Base-by-base conservation (phyloP, 2,797 vertebrate species). In the Podargus strigoides region DNA sequence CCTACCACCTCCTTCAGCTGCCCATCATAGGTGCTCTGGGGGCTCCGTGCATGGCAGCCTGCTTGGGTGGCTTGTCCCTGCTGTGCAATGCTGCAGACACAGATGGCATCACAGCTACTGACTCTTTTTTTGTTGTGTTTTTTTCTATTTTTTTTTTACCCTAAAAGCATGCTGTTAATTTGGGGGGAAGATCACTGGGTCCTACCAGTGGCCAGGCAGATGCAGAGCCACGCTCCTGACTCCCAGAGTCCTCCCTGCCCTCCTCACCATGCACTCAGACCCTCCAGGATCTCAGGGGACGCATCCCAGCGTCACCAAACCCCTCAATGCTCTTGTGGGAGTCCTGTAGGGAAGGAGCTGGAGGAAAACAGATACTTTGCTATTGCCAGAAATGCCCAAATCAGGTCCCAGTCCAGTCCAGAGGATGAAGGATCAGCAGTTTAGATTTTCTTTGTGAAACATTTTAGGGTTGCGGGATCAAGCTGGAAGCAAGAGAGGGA, bases 11-110 rank as follows among this genome's bases (percentile, higher is more conserved):
- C 79, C 83, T 52, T 30, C 68, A 74, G 42, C 52, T 68, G 17
- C 60, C 50, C n/a, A 5, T 22, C 39, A 17, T 37, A 85, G 87
- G 73, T 90, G 56, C 82, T 87, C 12, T 0, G 49, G 32, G 60
- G 68, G 9, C 6, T 47, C 84, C 7, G 4, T 19, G 82, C 82
- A 70, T 4, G 34, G 85, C 80, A 85, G 50, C 39, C 32, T 24
- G 63, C 69, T 73, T 3, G 1, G 53, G 55, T 3, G 9, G 75
- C 50, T 77, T 59, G 63, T 85, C 79, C 85, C 68, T 1, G 0
- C 90, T 52, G 82, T 63, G 79, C 42, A 12, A 32, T 19, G 27
- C 73, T 84, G 90, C 76, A 91, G 73, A 50, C 58, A 46, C 85
- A 95, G 94, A 93, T 88, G 92, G 86, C 58, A 90, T 80, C 2